Base-by-base conservation (phyloP, 2,888 invertebrate genomes). In the Drosophila helvetica region DNA sequence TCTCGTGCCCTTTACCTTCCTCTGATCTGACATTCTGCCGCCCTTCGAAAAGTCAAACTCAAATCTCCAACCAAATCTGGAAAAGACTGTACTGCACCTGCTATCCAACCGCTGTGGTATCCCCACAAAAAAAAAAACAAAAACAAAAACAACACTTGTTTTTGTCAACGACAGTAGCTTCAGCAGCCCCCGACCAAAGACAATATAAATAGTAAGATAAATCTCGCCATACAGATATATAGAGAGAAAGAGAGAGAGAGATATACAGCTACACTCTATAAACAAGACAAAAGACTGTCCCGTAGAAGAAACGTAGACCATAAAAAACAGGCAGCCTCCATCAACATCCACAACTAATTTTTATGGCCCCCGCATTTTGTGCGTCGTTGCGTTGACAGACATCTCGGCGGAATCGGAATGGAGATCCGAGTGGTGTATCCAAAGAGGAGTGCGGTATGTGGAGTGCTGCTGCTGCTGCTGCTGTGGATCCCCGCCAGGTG, bases 121-220 rank as follows among this genome's bases (percentile, higher is more conserved):
- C n/a, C 25, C 17, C 18, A 55, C 27, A 27, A 7, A 7, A 27
- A 27, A n/a, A 7, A 7, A 25, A 62, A 60, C 18, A 56, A 56
- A 30, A 45, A 5, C 4, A 1, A 7, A 25, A 62, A 60, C 27
- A 56, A 56, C 56, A 45, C 30, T 46, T 30, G 30, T 47, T 19
- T 19, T 81, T 88, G 89, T 85, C 89, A 88, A 88, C 84, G 76
- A 71, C 88, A 88, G 83, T 86, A 88, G 83, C 83, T 73, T 69
- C 68, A 69, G 45, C 69, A 70, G 48, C 15, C 51, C 46, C 65
- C 47, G 47, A 61, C 71, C 30, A 30, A 8, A 27, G n/a, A 45
- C 12, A 18, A 30, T 57, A 60, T 42, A 33, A n/a, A n/a, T n/a
- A n/a, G n/a, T n/a, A 63, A 54, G 51, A 55, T 15, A 55, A 38